phyloP scores from a whole-genome alignment of 2,113 vertebrate species.

The Passerina amoena region DNA sequence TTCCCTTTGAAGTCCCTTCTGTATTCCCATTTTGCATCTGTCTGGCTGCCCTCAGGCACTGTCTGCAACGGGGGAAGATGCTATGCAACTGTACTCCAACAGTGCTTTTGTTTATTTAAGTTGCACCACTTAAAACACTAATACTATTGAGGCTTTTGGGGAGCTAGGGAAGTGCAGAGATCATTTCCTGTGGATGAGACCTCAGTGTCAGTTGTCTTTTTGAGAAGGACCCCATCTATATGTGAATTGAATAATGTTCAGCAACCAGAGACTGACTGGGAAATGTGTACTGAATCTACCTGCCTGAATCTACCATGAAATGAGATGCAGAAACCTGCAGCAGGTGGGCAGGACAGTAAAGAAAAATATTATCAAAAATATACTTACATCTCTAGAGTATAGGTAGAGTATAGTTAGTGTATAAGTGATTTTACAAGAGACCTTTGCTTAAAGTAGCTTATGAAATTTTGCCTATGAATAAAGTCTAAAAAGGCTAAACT shows the following conservation, averaged over 20 bases:
- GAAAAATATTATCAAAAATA: background rate
- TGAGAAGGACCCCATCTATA: background rate
- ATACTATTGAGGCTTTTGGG: background rate
- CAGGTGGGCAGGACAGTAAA: background rate
- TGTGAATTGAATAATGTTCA: background rate
- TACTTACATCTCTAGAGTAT: background rate
- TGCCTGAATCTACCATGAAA: background rate
- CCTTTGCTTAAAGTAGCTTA: background rate
- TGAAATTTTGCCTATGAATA: background rate
- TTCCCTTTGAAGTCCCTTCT: constrained; percentile 41
- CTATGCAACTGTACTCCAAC: background rate
- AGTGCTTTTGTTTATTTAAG: background rate
- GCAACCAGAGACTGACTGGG: background rate
- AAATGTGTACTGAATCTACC: background rate
- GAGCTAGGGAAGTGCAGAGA: background rate
- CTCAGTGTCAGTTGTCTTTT: background rate
- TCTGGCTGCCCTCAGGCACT: background rate
- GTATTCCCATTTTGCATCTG: constrained; percentile 3
- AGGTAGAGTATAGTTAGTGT: background rate
- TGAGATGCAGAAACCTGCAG: background rate
- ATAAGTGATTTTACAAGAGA: background rate
- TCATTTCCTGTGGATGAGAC: background rate
- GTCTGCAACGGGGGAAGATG: background rate
- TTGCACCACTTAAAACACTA: background rate
- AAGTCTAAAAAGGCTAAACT: background rate